Evolutionary conservation across 2,888 invertebrate species (phyloP), one percentile per base, ranked within the genome.

Genomic region (Bruchidius siliquastri): DNA sequence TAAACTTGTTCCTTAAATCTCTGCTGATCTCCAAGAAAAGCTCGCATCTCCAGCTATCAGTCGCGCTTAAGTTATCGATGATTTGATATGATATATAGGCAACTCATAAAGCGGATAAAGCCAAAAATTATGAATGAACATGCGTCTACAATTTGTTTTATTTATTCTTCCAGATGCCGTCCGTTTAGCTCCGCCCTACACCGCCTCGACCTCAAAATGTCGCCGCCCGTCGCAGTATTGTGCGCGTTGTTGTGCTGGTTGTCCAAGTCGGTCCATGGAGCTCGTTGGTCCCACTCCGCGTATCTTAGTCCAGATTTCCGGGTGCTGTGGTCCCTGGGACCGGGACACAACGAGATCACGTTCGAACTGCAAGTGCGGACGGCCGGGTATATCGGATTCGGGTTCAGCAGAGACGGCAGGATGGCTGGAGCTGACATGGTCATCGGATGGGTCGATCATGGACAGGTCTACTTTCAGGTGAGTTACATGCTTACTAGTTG

Each of bases 401-500:
- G 96, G 75, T 94, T 96, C 86, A 95, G 95, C 79, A 91, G 91
- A 73, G 92, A 91, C 83, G 94, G 94, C 77, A 91, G 91, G 79
- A 92, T 94, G 91, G 90, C 91, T 83, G 94, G 94, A 70, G 92
- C 95, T 75, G 96, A 97, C 89, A 91, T 97, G 87, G 92, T 96
- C 80, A 91, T 96, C 84, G 96, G 94, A 75, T 96, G 96, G 96
- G 93, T 96, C 80, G 93, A 94, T 87, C 92, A 93, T 81, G 91
- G 91, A 84, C 91, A 91, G 87, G 93, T 93, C 81, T 92, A 93
- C 87, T 91, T 94, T 87, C 91, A 94, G 92, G 94, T 94, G 87
- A 92, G 92, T 69, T 10, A 3, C 20, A 8, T 10, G 68, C 8
- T 21, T 21, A 10, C 18, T n/a, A 49, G 2, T 8, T 8, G 26